These are phyloP conservation scores for Anhinga rufa DNA, from an alignment of 2,113 vertebrate genomes.

Conservation along the genomic window DNA sequence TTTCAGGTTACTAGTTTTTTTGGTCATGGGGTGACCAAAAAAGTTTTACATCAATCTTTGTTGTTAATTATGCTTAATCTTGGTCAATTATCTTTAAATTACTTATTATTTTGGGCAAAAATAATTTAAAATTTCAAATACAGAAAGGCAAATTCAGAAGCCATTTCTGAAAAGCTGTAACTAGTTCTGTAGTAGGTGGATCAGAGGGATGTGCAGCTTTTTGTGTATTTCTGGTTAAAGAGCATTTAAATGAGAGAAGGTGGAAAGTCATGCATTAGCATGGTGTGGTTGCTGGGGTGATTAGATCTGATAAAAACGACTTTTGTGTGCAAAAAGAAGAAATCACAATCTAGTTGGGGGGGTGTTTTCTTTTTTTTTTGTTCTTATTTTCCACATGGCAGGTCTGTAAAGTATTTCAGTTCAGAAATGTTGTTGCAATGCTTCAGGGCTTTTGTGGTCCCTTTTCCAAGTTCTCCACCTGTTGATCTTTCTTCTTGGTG, in stretches of 20 bases:
- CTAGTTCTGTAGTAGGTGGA: background rate
- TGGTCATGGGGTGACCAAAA: background rate
- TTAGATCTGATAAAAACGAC: background rate
- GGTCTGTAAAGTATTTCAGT: background rate
- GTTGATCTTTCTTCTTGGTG: background rate
- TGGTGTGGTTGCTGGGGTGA: background rate
- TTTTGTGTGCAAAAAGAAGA: background rate
- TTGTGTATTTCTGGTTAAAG: background rate
- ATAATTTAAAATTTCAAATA: background rate
- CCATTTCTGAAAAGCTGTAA: background rate
- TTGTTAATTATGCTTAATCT: background rate
- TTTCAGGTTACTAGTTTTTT: background rate
- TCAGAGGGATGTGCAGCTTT: background rate
- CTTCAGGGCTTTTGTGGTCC: background rate
- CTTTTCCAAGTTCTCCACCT: background rate
- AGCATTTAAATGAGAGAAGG: background rate
- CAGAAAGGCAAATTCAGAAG: background rate
- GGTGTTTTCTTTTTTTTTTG: background rate
- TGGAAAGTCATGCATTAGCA: background rate
- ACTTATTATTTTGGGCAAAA: background rate
- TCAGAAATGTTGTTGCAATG: background rate
- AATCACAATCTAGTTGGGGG: background rate
- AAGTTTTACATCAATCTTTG: background rate
- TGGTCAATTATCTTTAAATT: background rate
- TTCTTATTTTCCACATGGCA: background rate